phyloP scores from a whole-genome alignment of 2,888 invertebrate genomes.

The Acanthosepion esculentum region DNA sequence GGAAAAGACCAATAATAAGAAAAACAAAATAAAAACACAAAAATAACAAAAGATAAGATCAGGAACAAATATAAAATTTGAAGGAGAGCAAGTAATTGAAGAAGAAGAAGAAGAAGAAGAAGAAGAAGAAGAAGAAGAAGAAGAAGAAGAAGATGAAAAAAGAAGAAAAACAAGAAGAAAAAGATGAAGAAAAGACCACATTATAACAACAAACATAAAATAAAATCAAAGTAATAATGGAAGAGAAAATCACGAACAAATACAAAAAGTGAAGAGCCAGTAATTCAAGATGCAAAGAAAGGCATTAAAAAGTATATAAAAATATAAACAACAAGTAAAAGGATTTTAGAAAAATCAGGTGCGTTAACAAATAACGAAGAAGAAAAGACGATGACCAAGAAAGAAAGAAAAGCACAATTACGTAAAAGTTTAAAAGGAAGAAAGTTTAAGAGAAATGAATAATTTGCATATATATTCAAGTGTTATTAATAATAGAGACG shows the following conservation, averaged over 20 bases:
- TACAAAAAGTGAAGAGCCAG: too few relatives aligned
- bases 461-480: too few relatives aligned
- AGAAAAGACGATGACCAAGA: neutral
- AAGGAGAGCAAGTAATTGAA: too few relatives aligned
- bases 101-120: neutral
- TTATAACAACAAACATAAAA: too few relatives aligned
- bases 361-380: neutral
- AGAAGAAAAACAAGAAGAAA: neutral
- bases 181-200: neutral
- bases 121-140: neutral
- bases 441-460: neutral
- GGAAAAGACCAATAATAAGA: neutral
- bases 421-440: neutral
- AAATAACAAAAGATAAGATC: neutral
- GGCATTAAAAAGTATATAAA: too few relatives aligned
- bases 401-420: neutral
- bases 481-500: too few relatives aligned
- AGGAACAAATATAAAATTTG: neutral
- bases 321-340: too few relatives aligned
- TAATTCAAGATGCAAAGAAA: too few relatives aligned
- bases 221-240: too few relatives aligned
- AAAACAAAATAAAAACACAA: neutral
- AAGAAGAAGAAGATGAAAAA: neutral
- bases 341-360: too few relatives aligned
- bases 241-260: too few relatives aligned